phyloP scores from a whole-genome alignment of 2,888 invertebrate genomes.

The Drosophila phalerata region DNA sequence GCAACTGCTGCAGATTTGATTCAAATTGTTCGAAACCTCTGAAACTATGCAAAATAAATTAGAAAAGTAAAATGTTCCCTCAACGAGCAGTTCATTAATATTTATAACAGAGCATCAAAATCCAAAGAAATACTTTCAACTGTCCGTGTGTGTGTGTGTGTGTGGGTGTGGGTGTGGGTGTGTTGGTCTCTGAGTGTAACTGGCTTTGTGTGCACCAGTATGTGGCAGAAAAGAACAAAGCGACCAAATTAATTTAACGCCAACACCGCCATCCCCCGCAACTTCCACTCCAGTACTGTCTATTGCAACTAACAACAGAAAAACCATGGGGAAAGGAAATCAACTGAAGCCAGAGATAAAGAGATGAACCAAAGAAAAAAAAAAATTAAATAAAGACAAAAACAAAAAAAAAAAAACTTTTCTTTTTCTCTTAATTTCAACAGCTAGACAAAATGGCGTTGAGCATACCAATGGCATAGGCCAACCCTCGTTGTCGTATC shows the following conservation, averaged over 20 bases:
- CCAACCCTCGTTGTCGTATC: conserved; percentile 47
- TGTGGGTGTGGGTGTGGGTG: conserved; percentile 1
- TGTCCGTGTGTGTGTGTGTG: not conserved
- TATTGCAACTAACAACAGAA: conserved; percentile 47
- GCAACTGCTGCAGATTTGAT: conserved; percentile 34
- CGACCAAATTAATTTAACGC: conserved; percentile 76
- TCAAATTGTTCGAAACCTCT: conserved; percentile 28
- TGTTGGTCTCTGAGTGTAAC: conserved; percentile 11
- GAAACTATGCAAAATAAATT: conserved; percentile 59
- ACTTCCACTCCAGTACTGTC: not conserved
- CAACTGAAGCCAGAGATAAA: conserved; percentile 71
- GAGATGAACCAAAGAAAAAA: conserved; percentile 42
- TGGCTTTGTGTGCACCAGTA: conserved; percentile 4
- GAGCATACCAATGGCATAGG: conserved; percentile 68
- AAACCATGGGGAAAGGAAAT: conserved; percentile 55
- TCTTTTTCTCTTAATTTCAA: conserved; percentile 65
- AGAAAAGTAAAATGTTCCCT: conserved; percentile 28
- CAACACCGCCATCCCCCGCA: conserved; percentile 29
- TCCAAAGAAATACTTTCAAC: conserved; percentile 35
- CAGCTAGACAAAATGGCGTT: conserved; percentile 65
- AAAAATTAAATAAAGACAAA: conserved; percentile 24
- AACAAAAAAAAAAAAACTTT: conserved; percentile 45
- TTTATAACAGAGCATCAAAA: conserved; percentile 58
- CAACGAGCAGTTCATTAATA: conserved; percentile 72
- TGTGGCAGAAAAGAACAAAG: conserved; percentile 62